phyloP scores from a whole-genome alignment of 2,888 invertebrate species.

The Melanchra persicariae region DNA sequence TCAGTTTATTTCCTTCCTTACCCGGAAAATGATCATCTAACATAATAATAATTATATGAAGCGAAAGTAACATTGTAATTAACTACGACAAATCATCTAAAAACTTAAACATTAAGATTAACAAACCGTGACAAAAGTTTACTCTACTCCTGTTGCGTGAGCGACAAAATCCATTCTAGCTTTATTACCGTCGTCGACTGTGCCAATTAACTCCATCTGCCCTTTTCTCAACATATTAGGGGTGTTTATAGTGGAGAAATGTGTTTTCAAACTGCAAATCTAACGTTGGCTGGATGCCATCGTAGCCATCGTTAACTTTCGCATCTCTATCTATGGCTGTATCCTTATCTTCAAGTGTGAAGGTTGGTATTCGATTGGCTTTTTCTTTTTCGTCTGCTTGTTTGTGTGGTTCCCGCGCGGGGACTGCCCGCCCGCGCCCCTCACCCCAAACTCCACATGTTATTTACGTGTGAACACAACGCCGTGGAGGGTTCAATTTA shows the following conservation, averaged over 20 bases:
- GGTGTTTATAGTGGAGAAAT: slow-evolving; percentile 73
- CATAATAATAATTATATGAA: slow-evolving; percentile 31
- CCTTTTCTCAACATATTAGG: slow-evolving; percentile 73
- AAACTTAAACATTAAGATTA: slow-evolving; percentile 84
- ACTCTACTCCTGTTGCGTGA: slow-evolving; percentile 87
- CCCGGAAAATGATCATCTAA: background rate
- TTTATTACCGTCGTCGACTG: slow-evolving; percentile 58
- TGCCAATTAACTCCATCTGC: slow-evolving; percentile 61
- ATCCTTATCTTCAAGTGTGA: slow-evolving; percentile 66
- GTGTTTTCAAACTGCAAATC: slow-evolving; percentile 76
- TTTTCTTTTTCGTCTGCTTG: slow-evolving; percentile 39
- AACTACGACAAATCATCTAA: slow-evolving; percentile 74
- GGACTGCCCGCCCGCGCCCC: slow-evolving; percentile 78
- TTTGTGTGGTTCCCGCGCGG: slow-evolving; percentile 66
- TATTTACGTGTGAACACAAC: slow-evolving; percentile 91
- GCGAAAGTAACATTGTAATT: slow-evolving; percentile 53
- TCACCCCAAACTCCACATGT: slow-evolving; percentile 87
- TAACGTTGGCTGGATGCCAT: slow-evolving; percentile 79
- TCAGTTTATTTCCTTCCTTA: slow-evolving; percentile 5
- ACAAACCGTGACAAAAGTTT: slow-evolving; percentile 88
- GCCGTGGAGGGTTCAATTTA: slow-evolving; percentile 90
- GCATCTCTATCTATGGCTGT: slow-evolving; percentile 17
- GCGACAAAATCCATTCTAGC: slow-evolving; percentile 84
- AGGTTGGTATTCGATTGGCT: slow-evolving; percentile 63
- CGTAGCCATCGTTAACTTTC: slow-evolving; percentile 63